phyloP scores from a whole-genome alignment of 2,113 vertebrate species.

The Microtus pennsylvanicus region DNA sequence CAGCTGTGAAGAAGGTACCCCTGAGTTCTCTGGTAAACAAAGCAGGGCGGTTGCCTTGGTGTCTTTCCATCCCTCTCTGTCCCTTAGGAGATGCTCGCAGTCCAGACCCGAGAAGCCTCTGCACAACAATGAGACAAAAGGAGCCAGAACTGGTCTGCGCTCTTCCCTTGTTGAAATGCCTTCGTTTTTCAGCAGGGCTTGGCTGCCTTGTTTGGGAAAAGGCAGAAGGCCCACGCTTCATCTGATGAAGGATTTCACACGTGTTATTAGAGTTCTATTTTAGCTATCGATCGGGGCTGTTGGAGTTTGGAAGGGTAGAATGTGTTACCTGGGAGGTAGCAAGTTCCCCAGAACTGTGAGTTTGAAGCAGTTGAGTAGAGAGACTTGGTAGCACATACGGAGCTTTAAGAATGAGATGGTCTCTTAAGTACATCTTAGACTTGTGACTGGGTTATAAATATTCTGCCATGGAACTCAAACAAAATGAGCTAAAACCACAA shows the following conservation, averaged over 20 bases:
- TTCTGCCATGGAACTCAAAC: slow-evolving; percentile 23
- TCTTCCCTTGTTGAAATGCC: background rate
- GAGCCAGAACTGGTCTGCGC: slow-evolving; percentile 13
- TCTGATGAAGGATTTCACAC: background rate
- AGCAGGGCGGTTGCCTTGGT: slow-evolving; percentile 55
- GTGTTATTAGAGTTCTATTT: slow-evolving; percentile 43
- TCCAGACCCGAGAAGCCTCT: slow-evolving; percentile 47
- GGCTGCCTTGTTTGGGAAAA: slow-evolving; percentile 37
- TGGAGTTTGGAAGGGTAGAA: background rate
- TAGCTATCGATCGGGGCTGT: background rate
- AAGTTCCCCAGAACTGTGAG: background rate
- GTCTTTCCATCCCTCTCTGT: slow-evolving; percentile 57
- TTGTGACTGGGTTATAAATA: slow-evolving; percentile 43
- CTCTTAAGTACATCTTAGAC: slow-evolving; percentile 52
- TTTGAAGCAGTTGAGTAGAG: slow-evolving; percentile 28
- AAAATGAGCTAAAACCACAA: background rate
- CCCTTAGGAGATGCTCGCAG: slow-evolving; percentile 57
- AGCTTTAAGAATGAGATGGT: slow-evolving; percentile 45
- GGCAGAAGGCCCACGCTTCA: background rate
- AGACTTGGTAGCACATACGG: slow-evolving; percentile 13
- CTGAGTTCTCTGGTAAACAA: slow-evolving; percentile 58
- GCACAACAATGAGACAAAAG: slow-evolving; percentile 27
- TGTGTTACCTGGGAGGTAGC: slow-evolving; percentile 15
- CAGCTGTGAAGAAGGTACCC: slow-evolving; percentile 61
- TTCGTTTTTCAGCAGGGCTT: background rate